Base-by-base conservation (phyloP, 2,888 invertebrate species). In the Deilephila porcellus region DNA sequence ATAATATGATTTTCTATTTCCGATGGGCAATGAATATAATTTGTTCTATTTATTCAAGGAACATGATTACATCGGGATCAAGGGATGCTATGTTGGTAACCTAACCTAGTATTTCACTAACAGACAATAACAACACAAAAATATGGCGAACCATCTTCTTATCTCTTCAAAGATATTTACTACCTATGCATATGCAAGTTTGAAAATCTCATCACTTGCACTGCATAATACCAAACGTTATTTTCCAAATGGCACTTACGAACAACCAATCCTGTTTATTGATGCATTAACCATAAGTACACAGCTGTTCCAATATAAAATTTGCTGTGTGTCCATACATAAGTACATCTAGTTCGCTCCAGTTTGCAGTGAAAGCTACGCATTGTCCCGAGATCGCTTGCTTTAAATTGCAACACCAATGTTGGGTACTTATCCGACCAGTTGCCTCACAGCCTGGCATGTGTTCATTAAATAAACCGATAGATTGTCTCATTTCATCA, bases 281-380 rank as follows among this genome's bases (percentile, higher is more conserved):
- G 56, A 45, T 11, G 14, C 45, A 45, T 45, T n/a, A 56, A n/a
- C 5, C n/a, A n/a, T 56, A 4, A 56, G n/a, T n/a, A n/a, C 17
- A n/a, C n/a, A 56, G n/a, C 52, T 17, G 17, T 8, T 25, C 52
- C 17, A 63, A 45, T 17, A 29, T 67, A 67, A 67, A 37, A 64
- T 32, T 29, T 32, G 64, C 45, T 52, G 17, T 52, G 14, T 25
- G 67, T 52, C n/a, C n/a, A 3, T 67, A 52, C 25, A 25, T 32
- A 19, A 63, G 63, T n/a, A 63, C 63, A 34, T 37, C 34, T 63
- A 14, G 74, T 79, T 80, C 78, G 80, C 82, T 84, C 81, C 76
- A 79, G 77, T 81, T 81, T 78, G 74, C 76, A 83, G 88, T 87
- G 88, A 89, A 89, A 90, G 87, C 85, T 76, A 80, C 74, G 77